Evolutionary conservation across 2,113 vertebrate genomes (phyloP).

Genomic region (Apodemus sylvaticus): DNA sequence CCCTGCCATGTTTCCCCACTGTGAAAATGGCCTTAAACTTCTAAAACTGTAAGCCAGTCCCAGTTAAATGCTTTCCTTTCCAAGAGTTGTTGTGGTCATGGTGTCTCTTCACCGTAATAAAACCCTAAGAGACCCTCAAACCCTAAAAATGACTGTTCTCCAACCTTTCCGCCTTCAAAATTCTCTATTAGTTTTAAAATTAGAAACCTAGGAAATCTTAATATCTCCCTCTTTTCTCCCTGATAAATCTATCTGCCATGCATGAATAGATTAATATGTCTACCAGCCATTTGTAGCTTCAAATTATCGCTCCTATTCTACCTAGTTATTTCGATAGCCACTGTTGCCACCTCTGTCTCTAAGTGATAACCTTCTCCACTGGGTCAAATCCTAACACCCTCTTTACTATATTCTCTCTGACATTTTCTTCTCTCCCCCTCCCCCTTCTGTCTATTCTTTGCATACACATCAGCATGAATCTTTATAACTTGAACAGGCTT

Average conservation of each 20-base stretch:
- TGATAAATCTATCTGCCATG: background rate
- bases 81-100: background rate
- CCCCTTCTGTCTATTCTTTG: background rate
- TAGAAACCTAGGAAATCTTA: background rate
- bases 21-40: background rate
- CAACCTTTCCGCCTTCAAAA: background rate
- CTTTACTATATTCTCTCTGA: background rate
- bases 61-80: background rate
- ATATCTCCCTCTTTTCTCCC: background rate
- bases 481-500: background rate
- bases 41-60: background rate
- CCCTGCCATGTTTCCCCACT: background rate
- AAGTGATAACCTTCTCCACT: background rate
- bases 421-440: background rate
- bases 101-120: background rate
- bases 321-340: background rate
- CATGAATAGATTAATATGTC: background rate
- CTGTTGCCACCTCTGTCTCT: background rate
- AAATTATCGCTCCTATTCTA: background rate
- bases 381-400: background rate
- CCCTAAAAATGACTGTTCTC: background rate
- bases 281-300: background rate
- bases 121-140: background rate
- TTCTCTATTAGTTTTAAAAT: background rate
- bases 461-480: background rate